Base-by-base conservation (phyloP, 35 echinoderm and acorn worm species). In the Amphiura filiformis region DNA sequence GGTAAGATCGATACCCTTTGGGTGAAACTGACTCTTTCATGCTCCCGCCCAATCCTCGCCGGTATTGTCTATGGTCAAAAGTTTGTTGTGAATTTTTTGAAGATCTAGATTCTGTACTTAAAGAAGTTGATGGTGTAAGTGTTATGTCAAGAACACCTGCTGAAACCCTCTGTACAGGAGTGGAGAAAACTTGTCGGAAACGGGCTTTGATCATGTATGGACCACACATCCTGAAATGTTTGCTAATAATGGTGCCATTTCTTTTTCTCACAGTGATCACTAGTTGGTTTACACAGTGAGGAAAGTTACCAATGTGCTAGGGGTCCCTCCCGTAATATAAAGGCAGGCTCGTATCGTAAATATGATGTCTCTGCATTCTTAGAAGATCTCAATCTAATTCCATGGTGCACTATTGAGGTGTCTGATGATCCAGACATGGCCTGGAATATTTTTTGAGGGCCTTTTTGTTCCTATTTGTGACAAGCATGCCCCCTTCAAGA, bases 21-120 rank as follows among this genome's bases (percentile, higher is more conserved):
- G 80, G 41, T 82, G 5, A 47, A 82, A 31, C 22, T 82, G 80
- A 49, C 30, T 13, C 80, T 44, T 22, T 20, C 80, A 44, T 18
- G 36, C 41, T 41, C 80, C 17, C 35, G 80, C 17, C 32, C 80
- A 26, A 49, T 82, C 22, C 26, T 41, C 28, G 39, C 39, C 28
- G 38, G 80, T 49, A 82, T 82, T 32, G 80, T 82, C 31, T 41
- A 82, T 82, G 38, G 80, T n/a, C 80, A 37, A 35, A 39, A 0
- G 2, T 26, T 47, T 22, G 17, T n/a, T 26, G 23, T 0, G 38
- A 82, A 32, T 82, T 44, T 31, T 82, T 82, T 82, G 80, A 82
- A 30, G 80, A 82, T 18, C 39, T 82, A 14, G 80, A 82, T 14
- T 23, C 2, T 13, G 80, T 82, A 2, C 22, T 82, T 49, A 42